Evolutionary conservation across 2,888 invertebrate genomes (phyloP).

Genomic region (Pollenia angustigena): DNA sequence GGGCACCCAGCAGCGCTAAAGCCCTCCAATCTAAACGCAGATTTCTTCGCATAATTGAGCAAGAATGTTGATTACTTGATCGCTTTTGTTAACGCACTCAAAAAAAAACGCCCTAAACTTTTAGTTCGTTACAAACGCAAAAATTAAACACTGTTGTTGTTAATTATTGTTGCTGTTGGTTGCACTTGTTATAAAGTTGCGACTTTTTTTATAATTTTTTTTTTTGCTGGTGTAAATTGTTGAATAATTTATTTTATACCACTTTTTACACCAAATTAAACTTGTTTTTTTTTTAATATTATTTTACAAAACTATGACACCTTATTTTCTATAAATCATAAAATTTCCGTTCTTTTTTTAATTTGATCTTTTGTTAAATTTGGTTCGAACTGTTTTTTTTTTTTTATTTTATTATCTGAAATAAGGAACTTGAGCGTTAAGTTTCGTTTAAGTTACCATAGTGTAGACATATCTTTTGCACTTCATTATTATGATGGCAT

Average conservation of each 20-base stretch:
- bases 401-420: slow-evolving; percentile 8
- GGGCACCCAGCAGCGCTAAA: slow-evolving; percentile 85
- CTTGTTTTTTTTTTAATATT: slow-evolving; percentile 50
- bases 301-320: slow-evolving; percentile 54
- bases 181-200: slow-evolving; percentile 35
- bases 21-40: slow-evolving; percentile 83
- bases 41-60: slow-evolving; percentile 83
- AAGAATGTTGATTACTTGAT: slow-evolving; percentile 66
- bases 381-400: slow-evolving; percentile 10
- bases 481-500: slow-evolving; percentile 66
- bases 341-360: slow-evolving; percentile 20
- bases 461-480: slow-evolving; percentile 74
- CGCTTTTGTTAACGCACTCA: slow-evolving; percentile 49
- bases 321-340: slow-evolving; percentile 58
- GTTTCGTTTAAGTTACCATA: slow-evolving; percentile 75
- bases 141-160: slow-evolving; percentile 8
- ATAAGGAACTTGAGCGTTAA: not conserved
- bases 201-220: slow-evolving; percentile 16
- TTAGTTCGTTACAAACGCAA: slow-evolving; percentile 49
- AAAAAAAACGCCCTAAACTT: slow-evolving; percentile 54
- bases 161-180: slow-evolving; percentile 8
- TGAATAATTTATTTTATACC: slow-evolving; percentile 30
- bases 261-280: slow-evolving; percentile 51
- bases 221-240: slow-evolving; percentile 45
- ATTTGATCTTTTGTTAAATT: slow-evolving; percentile 27